Conservation (phyloP, 2,113 vertebrate species). For the Dicaeum eximium region DNA sequence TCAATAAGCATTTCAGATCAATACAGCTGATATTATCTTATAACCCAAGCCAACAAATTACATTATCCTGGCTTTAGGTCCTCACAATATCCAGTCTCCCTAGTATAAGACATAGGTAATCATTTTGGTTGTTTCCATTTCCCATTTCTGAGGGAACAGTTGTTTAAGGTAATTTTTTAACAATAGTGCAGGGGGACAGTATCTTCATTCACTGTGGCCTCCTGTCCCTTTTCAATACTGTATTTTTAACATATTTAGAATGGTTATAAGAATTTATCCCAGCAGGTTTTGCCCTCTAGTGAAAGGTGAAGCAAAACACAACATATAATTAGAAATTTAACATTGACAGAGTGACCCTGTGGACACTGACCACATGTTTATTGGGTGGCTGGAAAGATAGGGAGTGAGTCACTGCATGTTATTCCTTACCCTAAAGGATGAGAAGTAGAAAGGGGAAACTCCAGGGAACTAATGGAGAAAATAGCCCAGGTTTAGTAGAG, state of each 20-base stretch:
- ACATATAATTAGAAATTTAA: background rate
- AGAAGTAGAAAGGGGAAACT: background rate
- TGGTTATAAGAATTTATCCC: background rate
- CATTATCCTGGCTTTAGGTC: background rate
- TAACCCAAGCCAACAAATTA: background rate
- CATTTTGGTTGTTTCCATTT: background rate
- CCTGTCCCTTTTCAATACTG: background rate
- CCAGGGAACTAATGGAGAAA: background rate
- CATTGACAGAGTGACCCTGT: fast-evolving
- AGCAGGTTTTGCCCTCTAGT: conserved; percentile 41
- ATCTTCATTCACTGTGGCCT: background rate
- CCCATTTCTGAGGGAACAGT: background rate
- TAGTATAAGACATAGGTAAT: background rate
- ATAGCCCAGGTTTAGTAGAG: background rate
- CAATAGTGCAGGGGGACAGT: background rate
- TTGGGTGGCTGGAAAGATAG: background rate
- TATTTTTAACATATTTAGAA: background rate
- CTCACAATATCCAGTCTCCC: background rate
- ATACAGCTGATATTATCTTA: background rate
- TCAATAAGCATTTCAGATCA: background rate
- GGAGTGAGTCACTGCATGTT: background rate
- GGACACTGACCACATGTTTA: background rate
- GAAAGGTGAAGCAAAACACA: background rate
- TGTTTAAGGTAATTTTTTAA: background rate
- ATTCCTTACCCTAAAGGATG: background rate